These are phyloP conservation scores for Hylomyscus alleni DNA, from an alignment of 2,797 vertebrate genomes.

Conservation along the genomic window DNA sequence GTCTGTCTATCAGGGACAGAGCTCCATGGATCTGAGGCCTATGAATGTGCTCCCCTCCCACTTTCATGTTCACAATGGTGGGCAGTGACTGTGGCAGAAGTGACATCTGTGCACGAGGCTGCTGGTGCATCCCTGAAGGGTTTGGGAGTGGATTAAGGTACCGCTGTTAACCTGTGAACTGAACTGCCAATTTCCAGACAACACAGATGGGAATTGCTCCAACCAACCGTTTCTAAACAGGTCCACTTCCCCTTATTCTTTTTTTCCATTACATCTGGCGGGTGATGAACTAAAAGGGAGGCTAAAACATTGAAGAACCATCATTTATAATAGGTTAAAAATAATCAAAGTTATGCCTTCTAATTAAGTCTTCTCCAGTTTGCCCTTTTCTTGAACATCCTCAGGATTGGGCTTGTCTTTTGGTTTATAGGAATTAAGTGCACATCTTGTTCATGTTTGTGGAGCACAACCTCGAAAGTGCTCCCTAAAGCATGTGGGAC, in stretches of 20 bases:
- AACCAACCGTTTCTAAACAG: not conserved
- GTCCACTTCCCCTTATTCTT: not conserved
- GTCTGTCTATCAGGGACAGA: fast-evolving
- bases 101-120: conserved; percentile 32
- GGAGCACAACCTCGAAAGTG: not conserved
- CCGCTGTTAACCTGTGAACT: not conserved
- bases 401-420: conserved; percentile 42
- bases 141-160: not conserved
- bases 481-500: not conserved
- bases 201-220: not conserved
- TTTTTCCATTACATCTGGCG: not conserved
- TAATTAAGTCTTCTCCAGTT: not conserved
- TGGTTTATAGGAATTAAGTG: not conserved
- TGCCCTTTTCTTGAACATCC: not conserved
- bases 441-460: not conserved
- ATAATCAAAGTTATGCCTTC: not conserved
- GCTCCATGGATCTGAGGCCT: not conserved
- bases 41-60: not conserved
- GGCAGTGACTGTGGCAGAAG: conserved; percentile 72
- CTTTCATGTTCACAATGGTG: conserved; percentile 49
- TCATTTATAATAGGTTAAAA: not conserved
- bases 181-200: not conserved
- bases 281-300: not conserved
- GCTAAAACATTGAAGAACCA: not conserved
- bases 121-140: not conserved